Base-by-base conservation (phyloP, 2,113 vertebrate species). In the Silurus asotus region DNA sequence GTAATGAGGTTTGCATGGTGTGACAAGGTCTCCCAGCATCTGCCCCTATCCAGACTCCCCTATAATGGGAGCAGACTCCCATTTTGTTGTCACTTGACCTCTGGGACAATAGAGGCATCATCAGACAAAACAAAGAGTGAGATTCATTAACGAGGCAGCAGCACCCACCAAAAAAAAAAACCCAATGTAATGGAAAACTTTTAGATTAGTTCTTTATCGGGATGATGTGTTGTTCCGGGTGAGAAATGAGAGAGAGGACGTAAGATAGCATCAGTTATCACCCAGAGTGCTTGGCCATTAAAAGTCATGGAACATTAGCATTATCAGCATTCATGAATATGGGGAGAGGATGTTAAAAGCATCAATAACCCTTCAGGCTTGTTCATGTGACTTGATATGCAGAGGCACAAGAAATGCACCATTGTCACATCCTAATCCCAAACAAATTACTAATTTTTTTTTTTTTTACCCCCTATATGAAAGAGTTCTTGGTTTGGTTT, bases 291-390 rank as follows among this genome's bases (percentile, higher is more conserved):
- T 88, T 83, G 89, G 91, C 94, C 94, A 94, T 95, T 94, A 95
- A 94, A 94, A 94, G 90, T 89, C 93, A 92, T 87, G 75, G 91
- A 92, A 93, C 94, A 95, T 95, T 94, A 95, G 93, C 91, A 88
- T 93, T 94, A 95, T 95, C 94, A 93, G 90, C 92, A 92, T 90
- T 91, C 92, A 93, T 92, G 92, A 95, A 88, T 86, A 90, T 88
- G 86, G 83, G 61, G 51, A 93, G 91, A 91, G 90, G 91, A 92
- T 90, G 89, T 89, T 91, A 92, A 93, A 94, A 93, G 93, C 94
- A 94, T 94, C 93, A 92, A 94, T 93, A 93, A 93, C 90, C 92
- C 89, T 90, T 91, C 87, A 92, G 93, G 92, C 92, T 92, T 61
- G 61, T 65, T 51, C 76, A 85, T 75, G 82, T 70, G 70, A 79